phyloP scores from a whole-genome alignment of 2,797 vertebrate genomes.

The Hippoglossus hippoglossus region DNA sequence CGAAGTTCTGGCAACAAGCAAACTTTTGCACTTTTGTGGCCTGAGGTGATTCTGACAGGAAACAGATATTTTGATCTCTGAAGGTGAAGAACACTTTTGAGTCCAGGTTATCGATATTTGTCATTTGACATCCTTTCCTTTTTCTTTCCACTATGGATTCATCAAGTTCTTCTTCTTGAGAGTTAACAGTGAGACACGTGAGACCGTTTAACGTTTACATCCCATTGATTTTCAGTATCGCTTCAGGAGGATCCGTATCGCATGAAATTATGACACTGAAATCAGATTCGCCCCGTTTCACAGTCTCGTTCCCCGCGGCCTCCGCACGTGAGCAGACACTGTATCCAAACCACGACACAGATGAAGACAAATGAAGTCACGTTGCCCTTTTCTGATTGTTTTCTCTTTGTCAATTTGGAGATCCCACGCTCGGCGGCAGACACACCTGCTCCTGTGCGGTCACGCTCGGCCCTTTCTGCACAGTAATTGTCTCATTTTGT shows the following conservation, averaged over 20 bases:
- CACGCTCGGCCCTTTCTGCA: conserved; percentile 40
- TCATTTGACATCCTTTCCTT: no score
- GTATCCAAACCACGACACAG: conserved; percentile 30
- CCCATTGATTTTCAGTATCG: no score
- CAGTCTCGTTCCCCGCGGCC: conserved; percentile 13
- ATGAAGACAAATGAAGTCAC: conserved; percentile 60
- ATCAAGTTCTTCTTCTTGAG: no score
- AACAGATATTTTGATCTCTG: no score
- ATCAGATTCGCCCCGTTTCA: conserved; percentile 12
- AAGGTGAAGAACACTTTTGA: no score
- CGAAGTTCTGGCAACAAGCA: background rate
- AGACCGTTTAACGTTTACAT: no score
- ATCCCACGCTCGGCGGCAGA: conserved; percentile 50
- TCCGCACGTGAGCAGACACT: conserved; percentile 3
- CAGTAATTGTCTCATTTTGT: conserved; percentile 65
- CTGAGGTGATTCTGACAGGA: background rate
- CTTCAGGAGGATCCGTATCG: no score
- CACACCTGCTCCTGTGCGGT: conserved; percentile 60
- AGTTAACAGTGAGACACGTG: no score
- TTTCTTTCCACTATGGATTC: no score
- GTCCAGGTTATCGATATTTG: no score
- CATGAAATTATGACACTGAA: background rate
- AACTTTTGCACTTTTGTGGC: conserved; percentile 7
- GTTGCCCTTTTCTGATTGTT: conserved; percentile 61
- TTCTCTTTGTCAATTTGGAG: conserved; percentile 64